phyloP scores from a whole-genome alignment of 2,888 invertebrate species.

The Ernsta delagoae region DNA sequence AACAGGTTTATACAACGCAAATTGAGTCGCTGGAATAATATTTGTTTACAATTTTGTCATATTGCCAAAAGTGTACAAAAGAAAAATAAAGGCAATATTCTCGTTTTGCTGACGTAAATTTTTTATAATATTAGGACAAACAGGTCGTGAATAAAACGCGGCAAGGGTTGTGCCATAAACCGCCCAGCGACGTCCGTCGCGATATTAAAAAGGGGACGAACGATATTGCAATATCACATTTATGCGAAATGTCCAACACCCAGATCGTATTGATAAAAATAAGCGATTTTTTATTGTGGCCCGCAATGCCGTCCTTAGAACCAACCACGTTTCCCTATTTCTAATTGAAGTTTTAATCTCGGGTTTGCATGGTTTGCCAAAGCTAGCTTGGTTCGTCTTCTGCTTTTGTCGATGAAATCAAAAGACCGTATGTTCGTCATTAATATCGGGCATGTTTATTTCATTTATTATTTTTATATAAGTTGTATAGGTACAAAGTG shows the following conservation, averaged over 20 bases:
- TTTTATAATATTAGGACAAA: conserved; percentile 84
- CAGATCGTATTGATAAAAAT: conserved; percentile 85
- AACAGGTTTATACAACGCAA: conserved; percentile 23
- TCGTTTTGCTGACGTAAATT: conserved; percentile 80
- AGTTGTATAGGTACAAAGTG: too few species aligned
- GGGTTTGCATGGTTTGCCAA: too few species aligned
- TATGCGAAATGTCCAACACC: conserved; percentile 84
- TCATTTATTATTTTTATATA: too few species aligned
- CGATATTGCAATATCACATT: conserved; percentile 85
- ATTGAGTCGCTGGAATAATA: conserved; percentile 24
- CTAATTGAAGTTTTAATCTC: conserved; percentile 49
- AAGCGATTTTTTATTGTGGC: conserved; percentile 83
- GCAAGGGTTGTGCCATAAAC: conserved; percentile 84
- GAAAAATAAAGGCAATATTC: conserved; percentile 48
- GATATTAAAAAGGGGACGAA: conserved; percentile 85
- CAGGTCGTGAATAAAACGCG: conserved; percentile 83
- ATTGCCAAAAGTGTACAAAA: conserved; percentile 19
- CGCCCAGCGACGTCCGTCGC: conserved; percentile 80
- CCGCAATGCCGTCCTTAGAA: conserved; percentile 62
- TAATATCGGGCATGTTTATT: too few species aligned
- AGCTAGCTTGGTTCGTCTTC: conserved; percentile 2
- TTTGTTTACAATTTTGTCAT: conserved; percentile 27
- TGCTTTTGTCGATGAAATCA: not conserved
- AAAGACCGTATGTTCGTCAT: too few species aligned
- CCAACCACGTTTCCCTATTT: conserved; percentile 45